These are phyloP conservation scores for Halictus ligatus DNA, from an alignment of 2,888 invertebrate species.

Conservation along the genomic window DNA sequence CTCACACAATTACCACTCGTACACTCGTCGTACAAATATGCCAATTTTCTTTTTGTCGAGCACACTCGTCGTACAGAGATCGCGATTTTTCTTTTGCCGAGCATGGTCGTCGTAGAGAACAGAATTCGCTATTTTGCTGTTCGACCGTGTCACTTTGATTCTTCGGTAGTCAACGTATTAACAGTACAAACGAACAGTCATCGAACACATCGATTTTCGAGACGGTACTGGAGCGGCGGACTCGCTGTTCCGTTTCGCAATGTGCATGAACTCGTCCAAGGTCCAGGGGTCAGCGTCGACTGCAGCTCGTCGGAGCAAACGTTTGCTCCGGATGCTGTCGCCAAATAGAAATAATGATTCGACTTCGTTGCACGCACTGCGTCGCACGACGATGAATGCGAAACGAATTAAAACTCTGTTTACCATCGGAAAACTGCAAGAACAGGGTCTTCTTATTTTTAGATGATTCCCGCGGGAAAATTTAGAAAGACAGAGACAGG, in stretches of 20 bases:
- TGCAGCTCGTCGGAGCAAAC: conserved; percentile 18
- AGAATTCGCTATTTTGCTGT: too few relatives aligned
- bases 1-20: not conserved
- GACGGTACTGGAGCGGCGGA: not conserved
- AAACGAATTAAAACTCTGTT: not conserved
- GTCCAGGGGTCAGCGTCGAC: conserved; percentile 29
- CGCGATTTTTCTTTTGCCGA: too few relatives aligned
- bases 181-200: not conserved
- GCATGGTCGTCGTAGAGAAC: too few relatives aligned
- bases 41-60: too few relatives aligned
- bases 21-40: too few relatives aligned
- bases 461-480: not conserved
- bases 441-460: not conserved
- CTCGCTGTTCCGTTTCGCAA: not conserved
- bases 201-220: not conserved
- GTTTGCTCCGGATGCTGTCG: not conserved
- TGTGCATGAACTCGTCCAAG: conserved; percentile 33
- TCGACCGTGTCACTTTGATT: not conserved
- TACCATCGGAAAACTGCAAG: not conserved
- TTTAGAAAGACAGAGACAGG: not conserved
- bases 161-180: not conserved
- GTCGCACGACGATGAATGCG: not conserved
- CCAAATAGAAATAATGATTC: not conserved
- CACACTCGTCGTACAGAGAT: too few relatives aligned
- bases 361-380: not conserved